Evolutionary conservation across 2,113 vertebrate genomes (phyloP).

Genomic region (Prietella phreatophila): DNA sequence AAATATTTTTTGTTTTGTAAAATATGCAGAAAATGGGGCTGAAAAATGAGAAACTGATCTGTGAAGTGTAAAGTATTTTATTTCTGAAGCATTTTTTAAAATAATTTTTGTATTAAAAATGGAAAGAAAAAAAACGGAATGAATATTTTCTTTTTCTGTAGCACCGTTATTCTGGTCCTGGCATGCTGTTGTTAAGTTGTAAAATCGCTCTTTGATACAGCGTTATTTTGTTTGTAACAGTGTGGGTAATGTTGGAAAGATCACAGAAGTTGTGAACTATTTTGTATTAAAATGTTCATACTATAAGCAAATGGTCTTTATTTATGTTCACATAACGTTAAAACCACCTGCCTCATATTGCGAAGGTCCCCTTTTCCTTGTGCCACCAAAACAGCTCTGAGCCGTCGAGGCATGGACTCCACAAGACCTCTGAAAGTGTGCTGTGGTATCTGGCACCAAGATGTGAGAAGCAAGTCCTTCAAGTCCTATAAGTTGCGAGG

Average conservation of each 20-base stretch:
- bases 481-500: no score
- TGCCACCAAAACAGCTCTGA: no score
- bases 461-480: no score
- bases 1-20: constrained; percentile 60
- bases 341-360: no score
- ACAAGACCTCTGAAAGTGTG: no score
- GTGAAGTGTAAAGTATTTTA: constrained; percentile 76
- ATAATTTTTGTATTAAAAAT: constrained; percentile 61
- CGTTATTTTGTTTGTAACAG: constrained; percentile 27
- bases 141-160: constrained; percentile 20
- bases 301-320: constrained; percentile 6
- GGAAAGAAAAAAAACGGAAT: constrained; percentile 51
- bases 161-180: constrained; percentile 15
- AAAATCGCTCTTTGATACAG: neutral
- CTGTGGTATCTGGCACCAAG: no score
- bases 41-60: constrained; percentile 51
- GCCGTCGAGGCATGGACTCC: no score
- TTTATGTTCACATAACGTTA: neutral
- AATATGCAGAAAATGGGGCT: constrained; percentile 50
- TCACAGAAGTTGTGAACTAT: constrained; percentile 52
- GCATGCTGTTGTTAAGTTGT: constrained; percentile 51
- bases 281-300: constrained; percentile 70
- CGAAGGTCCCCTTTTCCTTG: no score
- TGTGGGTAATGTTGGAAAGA: constrained; percentile 34
- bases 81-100: constrained; percentile 56